These are phyloP conservation scores for Eudasyphora cyanicolor DNA, from an alignment of 2,888 invertebrate species.

Conservation along the genomic window DNA sequence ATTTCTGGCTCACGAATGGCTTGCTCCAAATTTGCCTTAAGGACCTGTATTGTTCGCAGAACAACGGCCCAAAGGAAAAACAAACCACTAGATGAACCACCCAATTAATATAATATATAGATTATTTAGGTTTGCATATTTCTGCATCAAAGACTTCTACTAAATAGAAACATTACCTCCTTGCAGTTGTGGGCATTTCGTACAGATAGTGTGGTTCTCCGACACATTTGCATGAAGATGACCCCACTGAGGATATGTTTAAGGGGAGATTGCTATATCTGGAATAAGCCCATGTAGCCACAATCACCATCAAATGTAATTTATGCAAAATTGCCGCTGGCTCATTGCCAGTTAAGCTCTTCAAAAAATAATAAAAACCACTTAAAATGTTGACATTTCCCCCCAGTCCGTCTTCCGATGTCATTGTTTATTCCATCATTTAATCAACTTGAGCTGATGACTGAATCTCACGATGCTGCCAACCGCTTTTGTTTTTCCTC, in stretches of 20 bases:
- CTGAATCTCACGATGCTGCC: neutral
- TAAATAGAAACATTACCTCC: too few species aligned
- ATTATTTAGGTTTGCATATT: too few species aligned
- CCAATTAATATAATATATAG: too few species aligned
- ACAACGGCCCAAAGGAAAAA: too few species aligned
- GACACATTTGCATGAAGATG: neutral
- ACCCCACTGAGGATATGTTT: neutral
- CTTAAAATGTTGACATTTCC: slow-evolving; percentile 77
- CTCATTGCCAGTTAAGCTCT: slow-evolving; percentile 71
- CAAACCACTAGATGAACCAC: too few species aligned
- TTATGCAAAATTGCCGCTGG: slow-evolving; percentile 63
- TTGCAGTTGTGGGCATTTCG: too few species aligned
- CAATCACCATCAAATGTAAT: slow-evolving; percentile 48
- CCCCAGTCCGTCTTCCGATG: slow-evolving; percentile 62
- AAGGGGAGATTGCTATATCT: slow-evolving; percentile 1
- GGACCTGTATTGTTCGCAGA: too few species aligned
- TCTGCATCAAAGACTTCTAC: too few species aligned
- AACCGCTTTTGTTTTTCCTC: neutral
- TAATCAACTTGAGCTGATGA: slow-evolving; percentile 73
- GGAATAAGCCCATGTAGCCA: slow-evolving; percentile 2
- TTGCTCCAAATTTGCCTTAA: too few species aligned
- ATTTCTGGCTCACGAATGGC: too few species aligned
- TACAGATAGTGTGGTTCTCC: neutral
- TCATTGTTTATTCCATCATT: slow-evolving; percentile 75
- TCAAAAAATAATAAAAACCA: slow-evolving; percentile 71